Evolutionary conservation across 2,888 invertebrate genomes (phyloP), one percentile per base, ranked within the genome.

Genomic region (Leptopilina syphax): DNA sequence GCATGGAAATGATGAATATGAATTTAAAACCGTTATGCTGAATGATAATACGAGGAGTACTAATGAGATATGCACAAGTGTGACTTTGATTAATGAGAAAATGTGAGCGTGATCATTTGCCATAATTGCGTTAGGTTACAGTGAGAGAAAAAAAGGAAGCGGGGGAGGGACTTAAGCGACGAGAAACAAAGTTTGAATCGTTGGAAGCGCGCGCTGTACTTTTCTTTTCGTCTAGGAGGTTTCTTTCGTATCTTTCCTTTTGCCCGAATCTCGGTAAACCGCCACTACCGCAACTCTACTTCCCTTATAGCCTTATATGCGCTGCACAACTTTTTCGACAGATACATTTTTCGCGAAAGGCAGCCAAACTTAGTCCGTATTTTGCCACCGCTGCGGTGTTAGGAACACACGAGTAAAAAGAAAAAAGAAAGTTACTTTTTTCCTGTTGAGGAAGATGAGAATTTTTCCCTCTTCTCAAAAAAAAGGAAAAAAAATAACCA

Each of bases 321-420:
- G 73, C 82, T 78, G 81, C 84, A 80, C 83, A 89, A 88, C 87
- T 89, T 88, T 85, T 84, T 81, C 83, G 87, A 88, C 86, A 87
- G 87, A 89, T 88, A 88, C 87, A 87, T 89, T 89, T 88, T 87
- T 84, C 85, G 84, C 84, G 85, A 86, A 83, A 83, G 81, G 81
- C 84, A 84, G 84, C 84, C 83, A 84, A 89, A 89, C 88, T 89
- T 89, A 87, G 86, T 83, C 81, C 78, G 83, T 84, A 50, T 66
- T 76, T 68, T n/a, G 85, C 83, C 83, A 82, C 83, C 85, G 12
- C 77, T 82, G 83, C 68, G 83, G 82, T 83, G 81, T 84, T 77
- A 80, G 77, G 76, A 77, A 79, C 70, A 81, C 80, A 77, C 81
- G 68, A 82, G 81, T 77, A 80, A 78, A 82, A 83, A 10, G 77